Evolutionary conservation across 2,797 vertebrate species (phyloP), one percentile per base, ranked within the genome.

Genomic region (Delichon dasypus): DNA sequence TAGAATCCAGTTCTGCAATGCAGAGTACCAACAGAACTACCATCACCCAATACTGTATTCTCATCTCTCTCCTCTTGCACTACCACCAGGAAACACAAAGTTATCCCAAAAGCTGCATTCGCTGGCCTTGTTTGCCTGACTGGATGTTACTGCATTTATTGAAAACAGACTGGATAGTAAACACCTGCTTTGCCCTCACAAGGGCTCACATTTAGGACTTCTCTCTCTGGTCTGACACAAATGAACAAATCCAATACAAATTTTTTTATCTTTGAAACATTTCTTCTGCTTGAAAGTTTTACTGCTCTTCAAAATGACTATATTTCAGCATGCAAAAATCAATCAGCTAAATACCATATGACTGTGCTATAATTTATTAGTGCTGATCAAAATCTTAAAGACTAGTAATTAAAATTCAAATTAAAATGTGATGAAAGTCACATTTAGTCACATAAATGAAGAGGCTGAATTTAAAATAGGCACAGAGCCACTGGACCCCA

Each of bases 381-480:
- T 60, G 60, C 95, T 95, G 96, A 96, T 95, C 91, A 95, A 96
- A 96, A 89, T 95, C 92, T 95, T 93, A 95, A 96, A 96, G 90
- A 83, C 86, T 93, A 88, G 67, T 93, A 96, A 96, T 96, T 96
- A 96, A 94, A 96, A 96, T 93, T 93, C 74, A 95, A 94, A 96
- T 95, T 93, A 96, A 95, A 95, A 95, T 79, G 92, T 90, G 94
- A 95, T 90, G 95, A 94, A 95, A 96, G 86, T 89, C 94, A 93
- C 93, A 95, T 96, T 90, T 90, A 95, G 90, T 79, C 90, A 92
- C 57, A 18, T 91, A 94, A 95, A 93, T 55, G 83, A 87, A 85
- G 75, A 84, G 42, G 55, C 48, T 95, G 94, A 95, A 95, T 96
- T 95, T 86, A 84, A 90, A 94, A 87, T 30, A 90, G 88, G 64